Base-by-base conservation (phyloP, 2,113 vertebrate genomes). In the Sceloporus tristichus region DNA sequence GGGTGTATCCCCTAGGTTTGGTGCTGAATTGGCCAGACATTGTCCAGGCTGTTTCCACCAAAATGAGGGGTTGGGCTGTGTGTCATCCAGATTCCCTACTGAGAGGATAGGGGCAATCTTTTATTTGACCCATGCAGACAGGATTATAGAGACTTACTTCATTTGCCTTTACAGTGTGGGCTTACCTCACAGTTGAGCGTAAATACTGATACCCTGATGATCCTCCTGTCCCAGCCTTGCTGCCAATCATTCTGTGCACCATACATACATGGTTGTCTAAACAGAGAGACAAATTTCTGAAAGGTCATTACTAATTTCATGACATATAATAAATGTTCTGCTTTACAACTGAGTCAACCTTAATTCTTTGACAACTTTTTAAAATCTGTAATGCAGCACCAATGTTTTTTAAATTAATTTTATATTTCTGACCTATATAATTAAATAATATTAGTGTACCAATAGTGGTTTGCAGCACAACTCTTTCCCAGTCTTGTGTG, bases 221-320 rank as follows among this genome's bases (percentile, higher is more conserved):
- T 2, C 98, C 98, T 0, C 98, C 98, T 0, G 98, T 99, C 84
- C 98, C 98, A 11, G 97, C 96, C 90, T 99, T 99, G 95, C 97
- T 98, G 90, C 99, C 99, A 88, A 99, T 98, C 99, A 99, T 99
- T 54, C 98, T 97, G 92, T 99, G 99, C 88, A 99, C 98, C 98
- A 99, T 97, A 95, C 98, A 99, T 79, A 99, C 98, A 0, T 99
- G 99, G 90, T 98, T 99, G 92, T 99, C 99, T 99, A 82, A 82
- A 89, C 2, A 86, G 90, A 42, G 21, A 71, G 21, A 75, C 23
- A 42, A 59, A 19, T 53, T 48, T 21, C 18, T 74, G 85, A 66
- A 14, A 42, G 27, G 27, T 25, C 77, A 29, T 79, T 19, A 23
- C 4, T 23, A 16, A 88, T 73, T 48, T 59, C 68, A 38, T 34